Conservation (phyloP, 1,140 invertebrate genomes). For the Heliothis subflexa region DNA sequence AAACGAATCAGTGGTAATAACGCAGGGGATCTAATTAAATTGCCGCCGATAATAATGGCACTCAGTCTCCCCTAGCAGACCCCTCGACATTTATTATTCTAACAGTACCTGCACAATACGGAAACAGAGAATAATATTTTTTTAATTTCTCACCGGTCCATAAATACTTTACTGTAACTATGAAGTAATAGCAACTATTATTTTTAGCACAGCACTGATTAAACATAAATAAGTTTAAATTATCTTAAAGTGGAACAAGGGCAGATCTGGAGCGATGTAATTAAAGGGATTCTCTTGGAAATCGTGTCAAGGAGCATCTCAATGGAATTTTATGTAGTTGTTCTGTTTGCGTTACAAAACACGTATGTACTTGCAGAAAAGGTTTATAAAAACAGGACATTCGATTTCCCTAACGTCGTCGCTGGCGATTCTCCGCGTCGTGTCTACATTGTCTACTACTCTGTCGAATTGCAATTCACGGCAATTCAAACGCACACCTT, state of each 20-base stretch:
- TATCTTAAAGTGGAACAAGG: slow-evolving; percentile 52
- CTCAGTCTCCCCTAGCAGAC: slow-evolving; percentile 78
- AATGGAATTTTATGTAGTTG: slow-evolving; percentile 13
- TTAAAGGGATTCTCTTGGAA: slow-evolving; percentile 47
- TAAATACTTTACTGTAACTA: slow-evolving; percentile 19
- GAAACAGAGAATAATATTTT: slow-evolving; percentile 46
- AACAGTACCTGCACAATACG: slow-evolving; percentile 57
- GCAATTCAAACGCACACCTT: slow-evolving; percentile 82
- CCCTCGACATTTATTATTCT: slow-evolving; percentile 84
- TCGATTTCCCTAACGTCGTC: slow-evolving; percentile 42
- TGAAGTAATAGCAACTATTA: slow-evolving; percentile 20
- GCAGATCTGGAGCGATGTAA: slow-evolving; percentile 28
- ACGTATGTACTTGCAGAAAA: neutral
- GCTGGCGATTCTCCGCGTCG: slow-evolving; percentile 10
- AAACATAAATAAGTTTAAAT: slow-evolving; percentile 49
- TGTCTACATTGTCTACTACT: slow-evolving; percentile 44
- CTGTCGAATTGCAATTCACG: slow-evolving; percentile 74
- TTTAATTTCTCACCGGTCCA: slow-evolving; percentile 15
- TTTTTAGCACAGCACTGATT: slow-evolving; percentile 41
- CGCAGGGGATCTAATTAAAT: slow-evolving; percentile 85
- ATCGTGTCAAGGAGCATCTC: slow-evolving; percentile 33
- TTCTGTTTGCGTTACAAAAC: neutral
- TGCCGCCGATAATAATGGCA: slow-evolving; percentile 84
- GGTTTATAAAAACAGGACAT: neutral
- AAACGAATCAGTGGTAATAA: slow-evolving; percentile 85